phyloP scores from a whole-genome alignment of 2,113 vertebrate genomes.

The Macrotus californicus region DNA sequence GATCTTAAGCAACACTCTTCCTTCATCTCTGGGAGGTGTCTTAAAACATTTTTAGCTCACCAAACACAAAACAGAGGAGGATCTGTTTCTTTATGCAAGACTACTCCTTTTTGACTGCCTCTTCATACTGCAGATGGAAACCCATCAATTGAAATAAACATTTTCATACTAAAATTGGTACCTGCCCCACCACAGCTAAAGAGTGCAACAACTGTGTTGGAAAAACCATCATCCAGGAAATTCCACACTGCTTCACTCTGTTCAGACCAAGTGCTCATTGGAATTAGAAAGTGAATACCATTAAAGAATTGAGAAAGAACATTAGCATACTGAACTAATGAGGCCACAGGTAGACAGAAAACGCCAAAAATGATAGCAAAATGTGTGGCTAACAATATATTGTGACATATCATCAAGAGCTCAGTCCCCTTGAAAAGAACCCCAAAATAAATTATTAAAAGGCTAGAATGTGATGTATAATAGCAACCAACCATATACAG shows the following conservation, averaged over 20 bases:
- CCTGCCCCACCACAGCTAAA: slow-evolving; percentile 64
- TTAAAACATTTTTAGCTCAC: slow-evolving; percentile 63
- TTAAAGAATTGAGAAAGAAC: background rate
- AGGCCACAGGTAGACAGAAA: background rate
- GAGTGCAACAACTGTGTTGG: slow-evolving; percentile 60
- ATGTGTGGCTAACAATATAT: background rate
- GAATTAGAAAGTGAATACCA: background rate
- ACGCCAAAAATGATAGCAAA: background rate
- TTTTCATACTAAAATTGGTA: slow-evolving; percentile 80
- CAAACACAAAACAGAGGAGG: slow-evolving; percentile 52
- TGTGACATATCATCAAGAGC: background rate
- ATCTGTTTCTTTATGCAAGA: slow-evolving; percentile 57
- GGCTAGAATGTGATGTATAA: background rate
- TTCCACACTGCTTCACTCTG: background rate
- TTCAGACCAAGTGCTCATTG: background rate
- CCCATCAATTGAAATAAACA: slow-evolving; percentile 72
- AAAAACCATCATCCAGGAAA: slow-evolving; percentile 58
- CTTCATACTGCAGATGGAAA: slow-evolving; percentile 74
- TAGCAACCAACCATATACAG: background rate
- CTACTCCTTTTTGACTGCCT: slow-evolving; percentile 72
- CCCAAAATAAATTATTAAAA: background rate
- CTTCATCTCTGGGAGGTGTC: slow-evolving; percentile 54
- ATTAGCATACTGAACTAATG: background rate
- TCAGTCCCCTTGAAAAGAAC: background rate
- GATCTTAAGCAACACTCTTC: slow-evolving; percentile 60